phyloP scores from a whole-genome alignment of 2,888 invertebrate species.

The Athetis lepigone region DNA sequence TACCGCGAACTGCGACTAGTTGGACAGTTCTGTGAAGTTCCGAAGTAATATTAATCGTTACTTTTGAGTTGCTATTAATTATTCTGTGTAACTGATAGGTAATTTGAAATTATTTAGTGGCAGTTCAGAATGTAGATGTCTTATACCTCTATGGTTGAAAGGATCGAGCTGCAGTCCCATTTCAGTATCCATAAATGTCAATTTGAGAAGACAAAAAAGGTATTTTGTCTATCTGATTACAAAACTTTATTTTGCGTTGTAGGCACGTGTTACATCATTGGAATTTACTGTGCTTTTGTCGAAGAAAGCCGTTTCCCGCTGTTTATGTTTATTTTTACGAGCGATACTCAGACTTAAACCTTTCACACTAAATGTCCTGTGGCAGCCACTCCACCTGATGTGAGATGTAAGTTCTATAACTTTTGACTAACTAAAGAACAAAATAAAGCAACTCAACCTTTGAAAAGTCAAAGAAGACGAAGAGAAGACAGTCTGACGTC shows the following conservation, averaged over 20 bases:
- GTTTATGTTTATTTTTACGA: constrained; percentile 7
- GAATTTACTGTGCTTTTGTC: background rate
- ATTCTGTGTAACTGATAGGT: background rate
- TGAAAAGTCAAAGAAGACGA: background rate
- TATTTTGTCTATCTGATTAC: too few species aligned
- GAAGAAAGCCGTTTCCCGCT: constrained; percentile 4
- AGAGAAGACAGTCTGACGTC: constrained; percentile 29
- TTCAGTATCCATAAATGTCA: too few species aligned
- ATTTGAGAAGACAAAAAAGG: too few species aligned
- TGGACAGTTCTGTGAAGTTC: constrained; percentile 27
- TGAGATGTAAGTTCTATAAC: constrained; percentile 1
- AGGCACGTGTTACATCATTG: background rate
- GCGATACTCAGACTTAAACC: constrained; percentile 10
- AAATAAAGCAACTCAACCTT: background rate
- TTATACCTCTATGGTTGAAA: too few species aligned
- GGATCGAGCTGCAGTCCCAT: too few species aligned
- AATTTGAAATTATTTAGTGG: background rate
- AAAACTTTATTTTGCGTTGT: too few species aligned
- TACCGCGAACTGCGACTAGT: constrained; percentile 10
- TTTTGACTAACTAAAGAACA: constrained; percentile 8
- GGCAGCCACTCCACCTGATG: constrained; percentile 12
- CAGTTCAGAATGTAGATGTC: background rate
- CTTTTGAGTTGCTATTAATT: constrained; percentile 9
- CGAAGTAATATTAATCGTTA: constrained; percentile 14
- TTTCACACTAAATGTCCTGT: constrained; percentile 8